Evolutionary conservation across 2,113 vertebrate genomes (phyloP).

Genomic region (Cyrtonyx montezumae): DNA sequence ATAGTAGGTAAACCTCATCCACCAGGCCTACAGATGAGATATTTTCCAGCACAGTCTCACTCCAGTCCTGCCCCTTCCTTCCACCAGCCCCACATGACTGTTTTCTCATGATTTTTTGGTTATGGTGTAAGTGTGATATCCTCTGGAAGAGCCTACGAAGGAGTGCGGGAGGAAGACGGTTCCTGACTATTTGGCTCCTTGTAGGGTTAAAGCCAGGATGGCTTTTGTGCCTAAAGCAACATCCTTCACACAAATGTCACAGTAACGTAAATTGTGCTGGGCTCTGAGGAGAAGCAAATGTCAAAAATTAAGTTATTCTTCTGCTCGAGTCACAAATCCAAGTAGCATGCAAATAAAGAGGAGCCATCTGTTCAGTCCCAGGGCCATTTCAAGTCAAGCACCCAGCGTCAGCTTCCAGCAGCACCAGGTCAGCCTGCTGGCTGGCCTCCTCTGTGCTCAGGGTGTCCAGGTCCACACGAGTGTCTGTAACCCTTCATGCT

Average conservation of each 20-base stretch:
- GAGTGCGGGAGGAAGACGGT: not conserved
- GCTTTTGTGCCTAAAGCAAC: slow-evolving; percentile 71
- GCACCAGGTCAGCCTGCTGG: slow-evolving; percentile 26
- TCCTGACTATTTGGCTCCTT: slow-evolving; percentile 48
- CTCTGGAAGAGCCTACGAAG: slow-evolving; percentile 49
- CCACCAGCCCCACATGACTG: slow-evolving; percentile 70
- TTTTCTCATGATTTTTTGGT: slow-evolving; percentile 70
- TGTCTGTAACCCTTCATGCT: not conserved
- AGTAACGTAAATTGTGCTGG: slow-evolving; percentile 47
- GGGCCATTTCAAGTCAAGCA: slow-evolving; percentile 56
- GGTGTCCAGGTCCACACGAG: not conserved
- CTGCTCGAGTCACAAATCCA: slow-evolving; percentile 68
- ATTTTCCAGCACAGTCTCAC: slow-evolving; percentile 63
- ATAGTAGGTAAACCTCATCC: slow-evolving; percentile 68
- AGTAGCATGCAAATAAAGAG: slow-evolving; percentile 71
- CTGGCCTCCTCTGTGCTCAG: slow-evolving; percentile 14
- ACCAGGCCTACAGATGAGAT: slow-evolving; percentile 56
- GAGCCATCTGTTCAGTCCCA: slow-evolving; percentile 71
- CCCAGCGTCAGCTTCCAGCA: slow-evolving; percentile 19
- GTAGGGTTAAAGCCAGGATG: slow-evolving; percentile 63
- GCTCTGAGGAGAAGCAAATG: slow-evolving; percentile 72
- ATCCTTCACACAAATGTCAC: slow-evolving; percentile 69
- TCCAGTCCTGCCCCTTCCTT: slow-evolving; percentile 66
- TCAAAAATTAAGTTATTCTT: slow-evolving; percentile 75
- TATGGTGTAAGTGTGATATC: slow-evolving; percentile 60